Conservation (phyloP, 2,888 invertebrate species). For the Adelognathus sp. region DNA sequence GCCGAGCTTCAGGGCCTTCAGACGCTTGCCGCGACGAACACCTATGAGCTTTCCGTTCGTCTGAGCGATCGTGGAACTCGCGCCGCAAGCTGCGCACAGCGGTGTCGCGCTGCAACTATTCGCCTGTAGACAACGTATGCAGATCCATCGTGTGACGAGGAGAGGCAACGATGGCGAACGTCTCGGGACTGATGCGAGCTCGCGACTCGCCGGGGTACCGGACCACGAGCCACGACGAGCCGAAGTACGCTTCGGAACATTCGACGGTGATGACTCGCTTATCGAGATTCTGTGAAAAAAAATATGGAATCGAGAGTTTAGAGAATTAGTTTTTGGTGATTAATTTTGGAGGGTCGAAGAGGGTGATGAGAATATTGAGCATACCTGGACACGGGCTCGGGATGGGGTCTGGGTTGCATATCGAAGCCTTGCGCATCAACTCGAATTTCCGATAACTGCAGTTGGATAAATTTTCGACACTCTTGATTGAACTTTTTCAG, state of each 20-base stretch:
- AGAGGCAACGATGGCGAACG: conserved; percentile 76
- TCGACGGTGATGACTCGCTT: conserved; percentile 60
- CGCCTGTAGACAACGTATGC: conserved; percentile 88
- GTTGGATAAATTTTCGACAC: no score
- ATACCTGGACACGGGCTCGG: neutral
- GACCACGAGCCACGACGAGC: conserved; percentile 75
- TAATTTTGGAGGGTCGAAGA: neutral
- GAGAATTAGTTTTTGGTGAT: neutral
- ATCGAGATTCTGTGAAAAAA: conserved; percentile 62
- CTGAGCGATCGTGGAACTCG: conserved; percentile 79
- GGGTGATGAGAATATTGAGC: neutral
- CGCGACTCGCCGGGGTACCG: conserved; percentile 62
- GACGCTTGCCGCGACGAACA: conserved; percentile 75
- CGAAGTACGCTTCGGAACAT: conserved; percentile 49
- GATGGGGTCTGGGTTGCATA: neutral
- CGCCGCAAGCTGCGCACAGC: conserved; percentile 89
- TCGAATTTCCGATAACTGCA: no score
- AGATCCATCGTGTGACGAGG: conserved; percentile 84
- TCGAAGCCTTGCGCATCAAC: neutral
- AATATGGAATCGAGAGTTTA: neutral
- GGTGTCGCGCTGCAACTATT: conserved; percentile 85
- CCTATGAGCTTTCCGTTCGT: conserved; percentile 76
- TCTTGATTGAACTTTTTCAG: no score
- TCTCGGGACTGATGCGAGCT: conserved; percentile 62
- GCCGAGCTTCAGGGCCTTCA: conserved; percentile 70